A percentile compares a stretch with the other conserved stretches of the same genome.
Evolutionary conservation across 2,888 invertebrate species (phyloP).

Genomic region (Minunthozetes semirufus): DNA sequence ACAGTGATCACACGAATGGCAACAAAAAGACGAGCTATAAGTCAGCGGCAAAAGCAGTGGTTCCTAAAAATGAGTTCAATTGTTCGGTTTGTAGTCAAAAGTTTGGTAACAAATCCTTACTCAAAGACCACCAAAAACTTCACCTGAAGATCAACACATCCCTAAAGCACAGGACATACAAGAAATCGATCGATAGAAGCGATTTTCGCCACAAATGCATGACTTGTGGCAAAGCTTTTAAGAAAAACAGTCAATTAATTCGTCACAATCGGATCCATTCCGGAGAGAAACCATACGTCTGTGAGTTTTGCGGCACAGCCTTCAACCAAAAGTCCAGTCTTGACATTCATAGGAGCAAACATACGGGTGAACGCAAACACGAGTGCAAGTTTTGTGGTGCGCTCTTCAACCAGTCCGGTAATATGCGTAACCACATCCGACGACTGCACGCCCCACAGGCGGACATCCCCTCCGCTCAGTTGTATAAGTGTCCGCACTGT

Average conservation of each 20-base stretch:
- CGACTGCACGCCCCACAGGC: conserved; percentile 53
- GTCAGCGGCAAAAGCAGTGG: neutral
- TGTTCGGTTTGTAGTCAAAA: conserved; percentile 3
- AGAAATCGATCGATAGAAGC: conserved; percentile 48
- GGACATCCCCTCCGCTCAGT: conserved; percentile 38
- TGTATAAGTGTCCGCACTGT: conserved; percentile 60
- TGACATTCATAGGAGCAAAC: conserved; percentile 50
- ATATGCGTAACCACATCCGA: conserved; percentile 56
- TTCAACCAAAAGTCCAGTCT: conserved; percentile 52
- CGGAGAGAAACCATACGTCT: conserved; percentile 50
- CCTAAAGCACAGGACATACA: conserved; percentile 47
- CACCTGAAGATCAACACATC: conserved; percentile 45
- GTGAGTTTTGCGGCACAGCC: conserved; percentile 48
- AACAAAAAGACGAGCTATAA: neutral
- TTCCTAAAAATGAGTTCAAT: neutral
- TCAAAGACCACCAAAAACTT: conserved; percentile 15
- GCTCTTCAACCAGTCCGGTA: conserved; percentile 54
- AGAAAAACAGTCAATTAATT: conserved; percentile 57
- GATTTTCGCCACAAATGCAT: conserved; percentile 47
- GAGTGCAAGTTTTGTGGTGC: conserved; percentile 51
- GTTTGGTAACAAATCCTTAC: neutral
- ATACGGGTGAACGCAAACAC: conserved; percentile 53
- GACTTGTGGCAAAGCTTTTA: conserved; percentile 49
- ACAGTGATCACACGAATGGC: neutral
- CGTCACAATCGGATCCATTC: conserved; percentile 52